phyloP scores from a whole-genome alignment of 2,113 vertebrate species.

The Tursiops truncatus region DNA sequence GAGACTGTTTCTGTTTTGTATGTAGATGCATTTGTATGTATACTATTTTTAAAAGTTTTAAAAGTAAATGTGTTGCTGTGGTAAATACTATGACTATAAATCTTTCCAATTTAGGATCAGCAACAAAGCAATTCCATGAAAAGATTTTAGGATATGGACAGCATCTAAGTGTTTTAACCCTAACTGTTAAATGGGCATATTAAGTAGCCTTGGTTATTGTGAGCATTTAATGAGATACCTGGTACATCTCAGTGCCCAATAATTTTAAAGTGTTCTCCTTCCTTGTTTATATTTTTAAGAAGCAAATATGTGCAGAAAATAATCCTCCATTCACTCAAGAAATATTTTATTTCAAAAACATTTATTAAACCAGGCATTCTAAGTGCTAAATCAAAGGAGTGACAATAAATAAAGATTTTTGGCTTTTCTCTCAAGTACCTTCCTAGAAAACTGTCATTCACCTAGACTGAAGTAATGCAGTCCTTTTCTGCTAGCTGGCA shows the following conservation, averaged over 20 bases:
- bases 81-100: not conserved
- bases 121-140: not conserved
- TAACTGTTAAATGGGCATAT: not conserved
- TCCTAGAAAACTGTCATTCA: not conserved
- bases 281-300: not conserved
- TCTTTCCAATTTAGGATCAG: not conserved
- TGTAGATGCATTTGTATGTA: not conserved
- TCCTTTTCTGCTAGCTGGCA: not conserved
- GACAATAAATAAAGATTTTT: not conserved
- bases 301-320: not conserved
- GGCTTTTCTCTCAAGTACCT: not conserved
- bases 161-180: not conserved
- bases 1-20: not conserved
- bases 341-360: conserved; percentile 48
- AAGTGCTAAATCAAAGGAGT: not conserved
- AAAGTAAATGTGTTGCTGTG: not conserved
- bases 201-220: not conserved
- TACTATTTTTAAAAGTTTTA: conserved; percentile 3
- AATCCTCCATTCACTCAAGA: not conserved
- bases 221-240: not conserved
- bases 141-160: not conserved
- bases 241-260: not conserved
- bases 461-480: not conserved
- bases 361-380: not conserved
- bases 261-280: not conserved